Evolutionary conservation across 2,888 invertebrate genomes (phyloP), one percentile per base, ranked within the genome.

Genomic region (Ochropleura leucogaster): DNA sequence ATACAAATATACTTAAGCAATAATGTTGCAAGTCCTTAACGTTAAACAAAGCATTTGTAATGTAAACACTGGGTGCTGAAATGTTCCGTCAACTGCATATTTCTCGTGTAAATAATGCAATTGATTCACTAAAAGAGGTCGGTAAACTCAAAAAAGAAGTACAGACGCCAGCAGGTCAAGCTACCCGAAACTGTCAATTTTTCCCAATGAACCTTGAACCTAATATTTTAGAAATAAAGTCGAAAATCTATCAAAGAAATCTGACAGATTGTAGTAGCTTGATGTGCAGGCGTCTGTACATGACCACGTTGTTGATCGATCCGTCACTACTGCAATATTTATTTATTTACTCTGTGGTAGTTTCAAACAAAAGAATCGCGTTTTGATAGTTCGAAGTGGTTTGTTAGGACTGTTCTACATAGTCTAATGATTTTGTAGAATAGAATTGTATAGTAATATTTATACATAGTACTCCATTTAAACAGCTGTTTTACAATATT

Each of bases 321-420:
- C 65, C 46, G 65, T 63, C 68, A 63, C 16, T 70, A 57, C 72
- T 79, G 59, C 68, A 69, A 74, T 73, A 72, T 82, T 77, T 74
- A 72, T 72, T 76, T 74, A 67, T 49, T 40, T 40, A 59, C 30
- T 65, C 59, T 70, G 72, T 82, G 70, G 59, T 62, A 72, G 30
- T 44, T 65, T 55, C 6, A 68, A 84, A 85, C 75, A 82, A 84
- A 83, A 74, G 64, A 72, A 79, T 70, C 62, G 40, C 30, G 40
- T 62, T 70, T 30, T 14, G 12, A 53, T 9, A 47, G 18, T 46
- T 71, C 49, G 12, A 55, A 55, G 18, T 49, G 44, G 49, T 8
- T 63, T 44, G 42, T 44, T 49, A 57, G 49, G 72, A 68, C 18
- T 42, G 53, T 0, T 53, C 2, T 20, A 42, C 6, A 9, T 9